These are phyloP conservation scores for Tringa solitaria DNA, from an alignment of 2,113 vertebrate genomes.

Conservation along the genomic window DNA sequence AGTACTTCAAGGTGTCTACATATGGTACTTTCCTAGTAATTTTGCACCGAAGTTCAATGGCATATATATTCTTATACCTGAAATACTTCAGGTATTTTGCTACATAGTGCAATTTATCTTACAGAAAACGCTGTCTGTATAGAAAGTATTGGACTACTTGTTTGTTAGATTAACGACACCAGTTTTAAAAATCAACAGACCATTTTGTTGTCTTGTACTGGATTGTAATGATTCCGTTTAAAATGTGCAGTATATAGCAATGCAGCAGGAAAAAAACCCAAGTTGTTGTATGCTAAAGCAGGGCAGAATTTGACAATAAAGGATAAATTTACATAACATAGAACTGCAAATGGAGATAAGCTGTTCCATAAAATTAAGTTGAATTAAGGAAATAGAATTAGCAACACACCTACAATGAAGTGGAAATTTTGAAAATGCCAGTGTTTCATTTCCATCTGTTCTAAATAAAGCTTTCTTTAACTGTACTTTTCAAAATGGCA, in stretches of 20 bases:
- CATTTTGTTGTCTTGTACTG: not conserved
- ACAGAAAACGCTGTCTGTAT: not conserved
- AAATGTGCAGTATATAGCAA: not conserved
- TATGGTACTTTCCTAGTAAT: not conserved
- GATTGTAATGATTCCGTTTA: not conserved
- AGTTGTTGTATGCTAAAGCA: not conserved
- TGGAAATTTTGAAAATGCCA: not conserved
- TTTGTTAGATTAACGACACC: not conserved
- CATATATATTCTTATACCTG: not conserved
- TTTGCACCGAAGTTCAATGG: not conserved
- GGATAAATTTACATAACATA: not conserved
- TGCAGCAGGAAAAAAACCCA: not conserved
- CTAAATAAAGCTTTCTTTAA: constrained; percentile 1
- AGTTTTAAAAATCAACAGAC: not conserved
- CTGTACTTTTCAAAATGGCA: not conserved
- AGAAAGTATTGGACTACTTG: not conserved
- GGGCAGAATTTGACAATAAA: not conserved
- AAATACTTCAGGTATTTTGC: not conserved
- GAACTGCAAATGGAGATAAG: constrained; percentile 26
- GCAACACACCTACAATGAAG: not conserved
- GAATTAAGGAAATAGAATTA: constrained; percentile 27
- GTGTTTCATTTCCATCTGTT: constrained; percentile 4
- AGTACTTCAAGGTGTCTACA: not conserved
- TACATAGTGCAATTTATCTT: not conserved
- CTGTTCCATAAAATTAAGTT: not conserved